Percentiles rank a stretch among this genome's conserved stretches.
Evolutionary conservation across 2,797 vertebrate species (phyloP).

Genomic region (Pteronotus mesoamericanus): DNA sequence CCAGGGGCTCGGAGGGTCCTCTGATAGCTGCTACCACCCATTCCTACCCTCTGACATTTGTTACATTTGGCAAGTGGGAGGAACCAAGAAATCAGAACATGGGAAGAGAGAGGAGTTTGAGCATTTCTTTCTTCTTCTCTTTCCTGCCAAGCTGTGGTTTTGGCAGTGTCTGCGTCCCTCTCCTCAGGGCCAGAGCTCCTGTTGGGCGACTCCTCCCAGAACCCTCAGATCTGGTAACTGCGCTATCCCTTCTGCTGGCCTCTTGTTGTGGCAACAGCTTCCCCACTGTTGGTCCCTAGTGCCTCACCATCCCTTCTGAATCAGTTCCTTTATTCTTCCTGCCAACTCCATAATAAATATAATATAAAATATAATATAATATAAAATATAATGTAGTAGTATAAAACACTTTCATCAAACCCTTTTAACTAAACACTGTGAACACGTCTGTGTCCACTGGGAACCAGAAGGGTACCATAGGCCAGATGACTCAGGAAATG

Average conservation of each 20-base stretch:
- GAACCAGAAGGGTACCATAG: background rate
- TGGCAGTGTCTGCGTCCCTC: background rate
- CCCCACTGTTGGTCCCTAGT: background rate
- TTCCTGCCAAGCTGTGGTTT: background rate
- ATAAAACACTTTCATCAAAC: background rate
- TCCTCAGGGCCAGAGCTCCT: background rate
- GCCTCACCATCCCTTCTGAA: background rate
- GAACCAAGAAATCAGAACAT: background rate
- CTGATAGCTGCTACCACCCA: no score
- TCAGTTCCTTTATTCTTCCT: background rate
- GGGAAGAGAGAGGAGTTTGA: background rate
- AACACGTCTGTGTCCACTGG: background rate
- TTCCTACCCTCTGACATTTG: background rate
- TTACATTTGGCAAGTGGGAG: background rate
- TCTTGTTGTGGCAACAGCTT: background rate
- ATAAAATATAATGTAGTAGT: background rate
- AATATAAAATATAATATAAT: background rate
- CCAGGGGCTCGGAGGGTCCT: background rate
- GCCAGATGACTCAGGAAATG: constrained; percentile 8
- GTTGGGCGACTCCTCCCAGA: background rate
- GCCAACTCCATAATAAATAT: background rate
- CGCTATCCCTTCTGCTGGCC: background rate
- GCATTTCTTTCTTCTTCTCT: background rate
- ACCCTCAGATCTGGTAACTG: background rate
- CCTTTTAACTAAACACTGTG: background rate